phyloP scores from a whole-genome alignment of 2,797 vertebrate species.

The Enteromius unitaeniatus region DNA sequence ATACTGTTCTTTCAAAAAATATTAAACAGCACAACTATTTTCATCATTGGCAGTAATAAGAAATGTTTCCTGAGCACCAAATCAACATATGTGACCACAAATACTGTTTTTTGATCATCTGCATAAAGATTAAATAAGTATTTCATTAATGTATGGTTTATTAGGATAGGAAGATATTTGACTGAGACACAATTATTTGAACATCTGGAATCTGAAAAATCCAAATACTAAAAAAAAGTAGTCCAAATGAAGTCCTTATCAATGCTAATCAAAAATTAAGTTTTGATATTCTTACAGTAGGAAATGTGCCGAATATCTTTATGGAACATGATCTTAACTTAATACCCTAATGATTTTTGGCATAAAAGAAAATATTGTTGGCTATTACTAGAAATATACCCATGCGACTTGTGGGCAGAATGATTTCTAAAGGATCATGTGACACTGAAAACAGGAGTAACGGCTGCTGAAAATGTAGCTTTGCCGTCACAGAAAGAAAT shows the following conservation, averaged over 20 bases:
- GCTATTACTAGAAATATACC: not conserved
- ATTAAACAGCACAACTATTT: not conserved
- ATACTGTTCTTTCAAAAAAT: not conserved
- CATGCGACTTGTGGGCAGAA: not conserved
- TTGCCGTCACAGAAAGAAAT: not conserved
- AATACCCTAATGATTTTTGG: not conserved
- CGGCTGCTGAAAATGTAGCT: not conserved
- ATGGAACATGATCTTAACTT: not conserved
- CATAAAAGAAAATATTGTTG: not conserved
- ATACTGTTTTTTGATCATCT: no score
- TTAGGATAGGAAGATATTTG: no score
- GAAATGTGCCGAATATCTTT: no score
- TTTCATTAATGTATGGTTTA: no score
- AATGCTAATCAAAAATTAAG: no score
- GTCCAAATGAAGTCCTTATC: no score
- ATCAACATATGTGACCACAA: not conserved
- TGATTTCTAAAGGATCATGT: not conserved
- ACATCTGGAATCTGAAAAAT: no score
- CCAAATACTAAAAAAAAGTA: not conserved
- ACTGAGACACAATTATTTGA: no score
- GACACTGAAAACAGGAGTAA: not conserved
- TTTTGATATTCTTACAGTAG: not conserved
- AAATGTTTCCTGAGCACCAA: not conserved
- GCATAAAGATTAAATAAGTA: no score
- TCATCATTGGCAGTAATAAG: not conserved